Conservation (phyloP, 2,113 vertebrate genomes). For the Stictonetta naevosa region DNA sequence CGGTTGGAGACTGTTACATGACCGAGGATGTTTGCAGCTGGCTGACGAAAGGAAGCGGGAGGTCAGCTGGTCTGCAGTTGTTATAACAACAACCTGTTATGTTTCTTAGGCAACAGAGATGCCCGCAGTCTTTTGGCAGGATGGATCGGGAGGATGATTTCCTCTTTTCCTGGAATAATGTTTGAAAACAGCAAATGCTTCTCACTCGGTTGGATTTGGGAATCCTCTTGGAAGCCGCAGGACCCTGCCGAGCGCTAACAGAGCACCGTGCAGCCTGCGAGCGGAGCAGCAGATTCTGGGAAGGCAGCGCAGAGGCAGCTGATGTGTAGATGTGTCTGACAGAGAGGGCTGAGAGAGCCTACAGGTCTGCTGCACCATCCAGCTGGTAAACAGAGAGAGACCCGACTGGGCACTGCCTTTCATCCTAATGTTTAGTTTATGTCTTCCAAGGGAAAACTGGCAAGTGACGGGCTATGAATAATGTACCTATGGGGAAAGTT, state of each 20-base stretch:
- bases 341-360: background rate
- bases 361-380: background rate
- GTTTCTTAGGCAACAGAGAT: slow-evolving; percentile 51
- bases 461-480: slow-evolving; percentile 57
- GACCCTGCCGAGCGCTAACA: background rate
- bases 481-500: slow-evolving; percentile 61
- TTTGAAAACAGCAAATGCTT: slow-evolving; percentile 21
- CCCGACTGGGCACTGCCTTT: background rate
- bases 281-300: background rate
- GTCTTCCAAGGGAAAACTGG: slow-evolving; percentile 54
- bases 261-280: background rate
- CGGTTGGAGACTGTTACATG: slow-evolving; percentile 12
- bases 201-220: background rate
- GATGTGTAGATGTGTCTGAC: background rate
- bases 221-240: background rate
- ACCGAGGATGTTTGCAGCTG: slow-evolving; percentile 11
- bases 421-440: slow-evolving; percentile 44
- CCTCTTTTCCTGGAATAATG: slow-evolving; percentile 24
- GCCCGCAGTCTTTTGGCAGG: slow-evolving; percentile 15
- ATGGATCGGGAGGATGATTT: slow-evolving; percentile 3
- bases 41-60: background rate
- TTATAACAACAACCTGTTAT: slow-evolving; percentile 53
- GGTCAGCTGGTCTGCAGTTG: slow-evolving; percentile 46
- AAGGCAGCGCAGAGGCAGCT: background rate
- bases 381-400: background rate